These are phyloP conservation scores for Dolichopus griseipennis DNA, from an alignment of 2,888 invertebrate species.

Conservation along the genomic window DNA sequence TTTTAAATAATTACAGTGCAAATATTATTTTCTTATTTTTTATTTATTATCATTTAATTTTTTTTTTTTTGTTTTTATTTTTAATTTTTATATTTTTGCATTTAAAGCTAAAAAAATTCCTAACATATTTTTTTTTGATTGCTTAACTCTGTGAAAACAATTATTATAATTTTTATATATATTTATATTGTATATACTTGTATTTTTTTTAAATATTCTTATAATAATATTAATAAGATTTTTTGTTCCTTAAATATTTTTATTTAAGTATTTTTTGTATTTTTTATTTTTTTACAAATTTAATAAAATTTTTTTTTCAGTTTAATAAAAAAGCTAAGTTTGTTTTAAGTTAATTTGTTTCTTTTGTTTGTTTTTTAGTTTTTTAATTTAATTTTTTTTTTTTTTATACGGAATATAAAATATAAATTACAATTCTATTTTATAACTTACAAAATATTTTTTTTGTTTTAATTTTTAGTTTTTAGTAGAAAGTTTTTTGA, in stretches of 20 bases:
- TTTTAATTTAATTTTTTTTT: not conserved
- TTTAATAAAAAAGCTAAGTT: constrained; percentile 1
- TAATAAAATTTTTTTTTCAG: too few relatives aligned
- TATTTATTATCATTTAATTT: not conserved
- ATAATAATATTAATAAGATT: not conserved
- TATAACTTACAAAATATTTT: too few relatives aligned
- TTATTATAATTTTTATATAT: not conserved
- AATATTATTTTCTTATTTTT: not conserved
- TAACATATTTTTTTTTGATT: not conserved
- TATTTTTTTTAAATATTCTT: too few relatives aligned
- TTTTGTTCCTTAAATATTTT: not conserved
- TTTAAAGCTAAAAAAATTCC: not conserved
- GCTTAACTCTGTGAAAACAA: constrained; percentile 4
- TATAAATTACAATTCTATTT: too few relatives aligned
- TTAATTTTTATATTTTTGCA: not conserved
- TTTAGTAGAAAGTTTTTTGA: too few relatives aligned
- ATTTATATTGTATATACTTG: too few relatives aligned
- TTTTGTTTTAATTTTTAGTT: too few relatives aligned
- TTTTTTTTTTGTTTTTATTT: not conserved
- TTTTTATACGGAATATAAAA: too few relatives aligned
- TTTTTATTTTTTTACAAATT: too few relatives aligned
- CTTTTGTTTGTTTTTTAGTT: not conserved
- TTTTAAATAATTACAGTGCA: not conserved
- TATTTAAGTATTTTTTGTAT: not conserved
- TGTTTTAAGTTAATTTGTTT: not conserved